Conservation (phyloP, 2,888 invertebrate genomes). For the Eupithecia subfuscata region DNA sequence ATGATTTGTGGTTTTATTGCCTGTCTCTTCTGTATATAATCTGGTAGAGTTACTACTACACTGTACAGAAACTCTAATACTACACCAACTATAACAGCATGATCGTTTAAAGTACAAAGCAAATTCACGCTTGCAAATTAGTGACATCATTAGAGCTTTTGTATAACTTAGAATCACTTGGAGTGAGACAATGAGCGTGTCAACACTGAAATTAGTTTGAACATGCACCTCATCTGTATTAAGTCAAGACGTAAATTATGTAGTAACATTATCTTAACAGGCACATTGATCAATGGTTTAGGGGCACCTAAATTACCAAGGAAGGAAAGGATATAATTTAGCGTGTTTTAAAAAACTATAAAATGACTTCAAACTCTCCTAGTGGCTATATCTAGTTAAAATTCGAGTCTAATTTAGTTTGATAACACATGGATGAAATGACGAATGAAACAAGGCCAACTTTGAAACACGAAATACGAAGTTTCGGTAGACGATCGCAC, state of each 20-base stretch:
- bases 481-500: too few species aligned
- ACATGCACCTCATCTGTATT: neutral
- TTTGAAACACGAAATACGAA: too few species aligned
- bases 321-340: neutral
- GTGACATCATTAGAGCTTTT: constrained; percentile 41
- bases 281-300: neutral
- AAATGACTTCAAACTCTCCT: too few species aligned
- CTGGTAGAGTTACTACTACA: neutral
- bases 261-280: neutral
- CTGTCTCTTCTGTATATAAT: neutral
- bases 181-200: constrained; percentile 6
- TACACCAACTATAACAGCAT: neutral
- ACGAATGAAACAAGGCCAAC: too few species aligned
- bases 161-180: constrained; percentile 39
- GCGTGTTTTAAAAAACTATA: too few species aligned
- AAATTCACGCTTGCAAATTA: constrained; percentile 21
- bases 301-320: neutral
- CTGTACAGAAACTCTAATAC: neutral
- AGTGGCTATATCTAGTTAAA: too few species aligned
- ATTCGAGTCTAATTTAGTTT: too few species aligned
- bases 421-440: too few species aligned
- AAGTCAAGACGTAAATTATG: neutral
- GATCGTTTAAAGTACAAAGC: constrained; percentile 18
- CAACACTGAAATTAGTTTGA: constrained; percentile 7
- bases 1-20: neutral